Base-by-base conservation (phyloP, 1,140 invertebrate genomes). In the Drosophila pectinifera region DNA sequence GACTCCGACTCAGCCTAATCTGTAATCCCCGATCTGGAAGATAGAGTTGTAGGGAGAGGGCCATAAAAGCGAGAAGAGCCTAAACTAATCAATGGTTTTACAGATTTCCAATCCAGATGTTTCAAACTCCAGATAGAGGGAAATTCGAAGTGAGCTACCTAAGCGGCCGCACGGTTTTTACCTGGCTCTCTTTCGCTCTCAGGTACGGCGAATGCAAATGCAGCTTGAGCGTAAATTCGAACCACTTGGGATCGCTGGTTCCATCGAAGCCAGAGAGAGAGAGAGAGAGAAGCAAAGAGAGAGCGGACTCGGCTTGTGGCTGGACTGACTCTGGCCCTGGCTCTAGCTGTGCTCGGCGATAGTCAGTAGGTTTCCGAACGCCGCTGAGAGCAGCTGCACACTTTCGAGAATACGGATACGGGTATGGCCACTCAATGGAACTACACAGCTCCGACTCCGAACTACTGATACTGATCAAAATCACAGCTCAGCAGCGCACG, bases 311-410 rank as follows among this genome's bases (percentile, higher is more conserved):
- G 31, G 39, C 39, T 28, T 42, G 18, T 28, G 45, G 42, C 34
- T 64, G 45, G 39, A 24, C 58, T 46, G 43, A 54, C 53, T 65
- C 63, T 48, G 65, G 58, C 56, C 62, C 67, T 53, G 65, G 39
- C 42, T 16, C 48, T 41, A 51, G 39, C 11, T 31, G 16, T 68
- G 41, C 62, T 48, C 5, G 42, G 51, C 55, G 57, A 24, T 55
- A 38, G 43, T 88, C 67, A 88, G 84, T 84, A 88, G 84, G 84
- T 89, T 89, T 88, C 83, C 69, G 80, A 84, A 89, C 84, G 84
- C 80, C 84, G 84, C 85, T 78, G 84, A 89, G 84, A 82, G 84
- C 84, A 89, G 83, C 83, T 83, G 83, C 84, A 80, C 43, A 83
- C 68, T 77, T 80, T 72, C 70, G 65, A 65, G 62, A 31, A 76